Evolutionary conservation across 2,888 invertebrate species (phyloP).

Genomic region (Xylota segnis): DNA sequence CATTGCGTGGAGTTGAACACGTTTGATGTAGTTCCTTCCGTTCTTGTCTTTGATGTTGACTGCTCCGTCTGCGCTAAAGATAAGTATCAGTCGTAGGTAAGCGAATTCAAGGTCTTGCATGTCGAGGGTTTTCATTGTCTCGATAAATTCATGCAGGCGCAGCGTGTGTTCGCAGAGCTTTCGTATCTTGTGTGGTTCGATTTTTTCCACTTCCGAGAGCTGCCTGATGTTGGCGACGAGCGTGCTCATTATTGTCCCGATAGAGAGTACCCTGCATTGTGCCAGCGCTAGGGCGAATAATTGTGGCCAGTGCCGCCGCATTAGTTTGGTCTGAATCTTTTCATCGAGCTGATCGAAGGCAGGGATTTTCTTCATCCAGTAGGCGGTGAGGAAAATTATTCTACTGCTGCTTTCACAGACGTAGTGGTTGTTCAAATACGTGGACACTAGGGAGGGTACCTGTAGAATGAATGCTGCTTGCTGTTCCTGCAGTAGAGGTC

Average conservation of each 20-base stretch:
- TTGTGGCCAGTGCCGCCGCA: conserved; percentile 96
- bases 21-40: conserved; percentile 80
- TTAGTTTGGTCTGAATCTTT: conserved; percentile 92
- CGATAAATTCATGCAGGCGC: conserved; percentile 93
- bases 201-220: conserved; percentile 87
- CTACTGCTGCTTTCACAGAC: conserved; percentile 98
- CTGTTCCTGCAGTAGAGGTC: conserved; percentile 88
- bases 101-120: conserved; percentile 95
- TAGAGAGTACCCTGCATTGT: conserved; percentile 92
- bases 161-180: conserved; percentile 92
- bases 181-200: conserved; percentile 90
- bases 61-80: conserved; percentile 91
- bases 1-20: conserved; percentile 81
- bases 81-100: conserved; percentile 92
- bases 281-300: conserved; percentile 95
- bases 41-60: conserved; percentile 80
- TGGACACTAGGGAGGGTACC: conserved; percentile 91
- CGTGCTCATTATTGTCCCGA: conserved; percentile 92
- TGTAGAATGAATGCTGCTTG: conserved; percentile 91
- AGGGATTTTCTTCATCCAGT: conserved; percentile 95
- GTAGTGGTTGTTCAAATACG: conserved; percentile 96
- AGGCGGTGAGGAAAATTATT: conserved; percentile 94
- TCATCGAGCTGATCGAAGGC: conserved; percentile 92
- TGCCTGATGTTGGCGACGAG: conserved; percentile 87
- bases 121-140: conserved; percentile 89